Base-by-base conservation (phyloP, 1,140 invertebrate genomes). In the Sitophilus oryzae region DNA sequence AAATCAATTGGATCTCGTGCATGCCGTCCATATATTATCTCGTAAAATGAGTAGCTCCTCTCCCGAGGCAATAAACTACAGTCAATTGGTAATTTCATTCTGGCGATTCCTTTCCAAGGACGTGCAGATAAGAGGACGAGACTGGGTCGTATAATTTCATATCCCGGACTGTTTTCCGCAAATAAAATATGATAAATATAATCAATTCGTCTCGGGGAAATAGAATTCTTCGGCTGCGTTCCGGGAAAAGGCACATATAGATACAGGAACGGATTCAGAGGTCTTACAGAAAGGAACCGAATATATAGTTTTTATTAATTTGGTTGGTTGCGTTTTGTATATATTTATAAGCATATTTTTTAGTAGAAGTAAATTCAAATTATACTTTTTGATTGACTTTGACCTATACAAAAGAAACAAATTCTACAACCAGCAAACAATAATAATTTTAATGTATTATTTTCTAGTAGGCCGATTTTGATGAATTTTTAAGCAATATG, bases 121-220 rank as follows among this genome's bases (percentile, higher is more conserved):
- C 15, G 14, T 14, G 6, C 36, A 2, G 50, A 52, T 43, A 52
- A 52, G 34, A 44, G 18, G 9, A 38, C 40, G 18, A 11, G 3
- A 15, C 4, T 6, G 41, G 23, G 30, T 51, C 50, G 20, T 53
- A 53, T 45, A 53, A 53, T 53, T 36, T 52, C 15, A 43, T 53
- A 53, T 25, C 19, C n/a, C 14, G 34, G 51, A 37, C 46, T n/a
- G 20, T 47, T 47, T 19, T 18, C 44, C 5, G 11, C 25, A 37
- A 48, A 38, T 14, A 53, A 46, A 53, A 46, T 53, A 53, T 53
- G 51, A 53, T 46, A 53, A 46, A 53, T 53, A 53, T 41, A 53
- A 53, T 53, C 51, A 53, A 53, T 53, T 53, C 51, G 51, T 53
- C 51, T 46, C 18, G 51, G 51, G 44, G 46, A 53, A 53, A 44